These are phyloP conservation scores for Anabacerthia variegaticeps DNA, from an alignment of 2,797 vertebrate genomes.

Conservation along the genomic window DNA sequence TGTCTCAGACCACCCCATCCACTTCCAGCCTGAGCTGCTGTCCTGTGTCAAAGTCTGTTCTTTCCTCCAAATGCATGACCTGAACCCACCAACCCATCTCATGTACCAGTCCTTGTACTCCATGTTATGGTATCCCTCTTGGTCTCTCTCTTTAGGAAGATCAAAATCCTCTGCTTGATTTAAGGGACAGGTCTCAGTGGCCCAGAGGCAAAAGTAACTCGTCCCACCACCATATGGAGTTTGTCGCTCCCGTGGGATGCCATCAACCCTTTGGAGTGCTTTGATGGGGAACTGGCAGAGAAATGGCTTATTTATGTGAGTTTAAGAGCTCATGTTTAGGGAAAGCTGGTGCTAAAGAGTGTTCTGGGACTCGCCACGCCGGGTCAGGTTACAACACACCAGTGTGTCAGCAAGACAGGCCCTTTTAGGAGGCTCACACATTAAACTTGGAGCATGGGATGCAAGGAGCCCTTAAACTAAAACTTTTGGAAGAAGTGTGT, in stretches of 20 bases:
- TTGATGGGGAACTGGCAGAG: neutral
- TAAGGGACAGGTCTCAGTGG: neutral
- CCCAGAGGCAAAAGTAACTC: neutral
- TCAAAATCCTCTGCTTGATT: neutral
- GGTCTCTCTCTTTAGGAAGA: neutral
- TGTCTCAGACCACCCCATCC: neutral
- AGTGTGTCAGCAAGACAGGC: neutral
- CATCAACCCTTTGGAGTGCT: neutral
- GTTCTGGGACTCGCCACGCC: neutral
- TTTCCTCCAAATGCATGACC: neutral
- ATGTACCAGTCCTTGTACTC: accelerated
- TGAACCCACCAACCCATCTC: neutral
- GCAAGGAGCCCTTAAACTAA: neutral
- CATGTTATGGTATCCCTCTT: accelerated
- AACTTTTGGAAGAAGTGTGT: neutral
- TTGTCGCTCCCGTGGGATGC: neutral
- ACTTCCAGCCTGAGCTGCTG: neutral
- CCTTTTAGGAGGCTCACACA: neutral
- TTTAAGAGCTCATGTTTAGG: neutral
- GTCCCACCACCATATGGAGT: neutral
- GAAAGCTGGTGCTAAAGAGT: neutral
- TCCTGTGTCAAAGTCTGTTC: neutral
- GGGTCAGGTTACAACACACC: neutral
- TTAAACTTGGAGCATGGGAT: neutral
- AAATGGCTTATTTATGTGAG: neutral